A percentile compares a stretch with the other conserved stretches of the same genome.
Evolutionary conservation across 2,797 vertebrate species (phyloP).

Genomic region (Cuniculus paca): DNA sequence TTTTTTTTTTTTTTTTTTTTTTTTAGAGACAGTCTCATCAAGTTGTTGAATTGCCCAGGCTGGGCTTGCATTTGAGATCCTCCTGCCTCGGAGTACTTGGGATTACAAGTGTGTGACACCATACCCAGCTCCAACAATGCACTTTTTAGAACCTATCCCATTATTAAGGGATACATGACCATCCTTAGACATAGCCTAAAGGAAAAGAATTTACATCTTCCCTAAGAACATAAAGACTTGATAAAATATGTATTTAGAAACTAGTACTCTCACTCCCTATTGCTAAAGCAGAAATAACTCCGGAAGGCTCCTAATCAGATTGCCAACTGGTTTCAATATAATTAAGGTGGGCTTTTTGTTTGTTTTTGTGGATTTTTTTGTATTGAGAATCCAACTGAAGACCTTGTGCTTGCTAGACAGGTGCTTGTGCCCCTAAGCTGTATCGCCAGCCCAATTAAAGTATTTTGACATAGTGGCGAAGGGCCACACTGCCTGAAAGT

Average conservation of each 20-base stretch:
- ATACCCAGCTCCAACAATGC: not conserved
- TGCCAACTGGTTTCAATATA: not conserved
- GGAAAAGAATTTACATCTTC: constrained; percentile 39
- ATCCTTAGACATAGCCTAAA: not conserved
- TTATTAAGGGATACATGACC: not conserved
- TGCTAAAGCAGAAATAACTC: constrained; percentile 43
- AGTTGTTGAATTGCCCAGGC: not conserved
- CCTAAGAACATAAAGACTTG: not conserved
- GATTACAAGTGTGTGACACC: not conserved
- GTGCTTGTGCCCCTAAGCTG: no score
- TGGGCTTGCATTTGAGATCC: not conserved
- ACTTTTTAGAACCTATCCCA: not conserved
- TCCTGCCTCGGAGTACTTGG: not conserved
- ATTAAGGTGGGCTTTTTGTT: not conserved
- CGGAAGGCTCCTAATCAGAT: not conserved
- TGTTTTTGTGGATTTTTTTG: no score
- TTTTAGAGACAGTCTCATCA: not conserved
- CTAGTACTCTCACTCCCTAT: constrained; percentile 6
- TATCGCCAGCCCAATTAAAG: not conserved
- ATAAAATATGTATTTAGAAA: constrained; percentile 52
- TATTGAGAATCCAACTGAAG: no score
- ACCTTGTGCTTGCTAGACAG: no score
- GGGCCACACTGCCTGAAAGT: not conserved
- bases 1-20: not conserved
- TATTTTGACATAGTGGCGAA: not conserved